Evolutionary conservation across 2,797 vertebrate genomes (phyloP).

Genomic region (Cyprinella venusta): DNA sequence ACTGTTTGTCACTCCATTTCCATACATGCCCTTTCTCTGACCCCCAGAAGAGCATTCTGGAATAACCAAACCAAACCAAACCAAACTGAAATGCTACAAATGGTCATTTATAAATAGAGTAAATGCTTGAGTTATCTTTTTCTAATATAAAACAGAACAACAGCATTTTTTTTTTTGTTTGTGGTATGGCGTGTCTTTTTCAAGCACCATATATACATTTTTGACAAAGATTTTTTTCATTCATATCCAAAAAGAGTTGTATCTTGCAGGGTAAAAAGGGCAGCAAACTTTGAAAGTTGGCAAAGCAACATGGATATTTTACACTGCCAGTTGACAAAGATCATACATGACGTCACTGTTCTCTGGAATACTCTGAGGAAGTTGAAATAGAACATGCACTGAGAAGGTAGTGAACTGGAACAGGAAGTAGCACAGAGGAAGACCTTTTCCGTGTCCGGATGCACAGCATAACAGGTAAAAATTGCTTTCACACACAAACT

Average conservation of each 20-base stretch:
- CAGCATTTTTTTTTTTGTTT: background rate
- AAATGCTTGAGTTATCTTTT: background rate
- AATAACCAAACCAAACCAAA: constrained; percentile 59
- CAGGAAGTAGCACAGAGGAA: constrained; percentile 67
- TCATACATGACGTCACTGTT: constrained; percentile 72
- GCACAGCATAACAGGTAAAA: constrained; percentile 68
- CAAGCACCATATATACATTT: background rate
- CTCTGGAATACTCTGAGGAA: constrained; percentile 69
- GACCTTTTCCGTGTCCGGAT: constrained; percentile 59
- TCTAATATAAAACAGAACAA: background rate
- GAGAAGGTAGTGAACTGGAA: constrained; percentile 65
- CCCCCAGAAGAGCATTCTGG: constrained; percentile 47
- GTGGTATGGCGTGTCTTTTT: background rate
- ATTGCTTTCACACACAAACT: constrained; percentile 62
- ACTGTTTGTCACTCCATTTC: constrained; percentile 31
- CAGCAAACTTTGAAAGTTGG: constrained; percentile 69
- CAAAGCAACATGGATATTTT: constrained; percentile 79
- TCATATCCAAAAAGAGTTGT: background rate
- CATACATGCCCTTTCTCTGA: constrained; percentile 47
- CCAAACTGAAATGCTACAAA: constrained; percentile 75
- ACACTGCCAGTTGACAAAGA: constrained; percentile 74
- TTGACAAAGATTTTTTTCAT: background rate
- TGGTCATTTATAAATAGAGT: constrained; percentile 68
- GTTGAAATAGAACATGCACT: constrained; percentile 67
- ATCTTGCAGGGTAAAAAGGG: constrained; percentile 53